These are phyloP conservation scores for Leucophenga varia DNA, from an alignment of 1,140 invertebrate species.

Conservation along the genomic window DNA sequence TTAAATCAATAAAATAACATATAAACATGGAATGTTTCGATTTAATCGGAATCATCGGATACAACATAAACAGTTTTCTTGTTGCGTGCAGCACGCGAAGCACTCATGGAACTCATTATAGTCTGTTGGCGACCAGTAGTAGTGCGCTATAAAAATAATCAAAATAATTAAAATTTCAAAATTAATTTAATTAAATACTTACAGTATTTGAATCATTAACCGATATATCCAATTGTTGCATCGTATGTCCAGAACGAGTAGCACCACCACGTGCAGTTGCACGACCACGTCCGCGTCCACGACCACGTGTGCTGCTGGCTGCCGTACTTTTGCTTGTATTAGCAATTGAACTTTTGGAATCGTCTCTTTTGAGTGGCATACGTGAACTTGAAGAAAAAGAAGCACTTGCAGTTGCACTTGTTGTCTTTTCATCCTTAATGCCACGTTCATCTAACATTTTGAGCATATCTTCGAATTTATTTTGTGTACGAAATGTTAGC, in stretches of 20 bases:
- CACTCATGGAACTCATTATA: constrained; percentile 13
- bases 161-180: background rate
- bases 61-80: constrained; percentile 10
- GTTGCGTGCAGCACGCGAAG: too few relatives aligned
- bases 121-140: constrained; percentile 11
- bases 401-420: background rate
- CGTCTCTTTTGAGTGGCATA: background rate
- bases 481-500: constrained; percentile 20
- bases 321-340: constrained; percentile 1
- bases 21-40: constrained; percentile 2
- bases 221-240: constrained; percentile 24
- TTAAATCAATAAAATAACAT: background rate
- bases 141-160: constrained; percentile 13
- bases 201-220: constrained; percentile 21
- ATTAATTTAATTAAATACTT: too few relatives aligned
- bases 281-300: constrained; percentile 12
- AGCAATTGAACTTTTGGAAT: constrained; percentile 1
- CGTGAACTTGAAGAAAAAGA: background rate
- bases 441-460: constrained; percentile 31
- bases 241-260: constrained; percentile 10
- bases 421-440: constrained; percentile 3
- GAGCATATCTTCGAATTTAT: constrained; percentile 31
- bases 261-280: constrained; percentile 4
- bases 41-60: constrained; percentile 34
- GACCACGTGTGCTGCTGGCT: constrained; percentile 2